phyloP scores from a whole-genome alignment of 2,113 vertebrate species.

The Chrysemys picta region DNA sequence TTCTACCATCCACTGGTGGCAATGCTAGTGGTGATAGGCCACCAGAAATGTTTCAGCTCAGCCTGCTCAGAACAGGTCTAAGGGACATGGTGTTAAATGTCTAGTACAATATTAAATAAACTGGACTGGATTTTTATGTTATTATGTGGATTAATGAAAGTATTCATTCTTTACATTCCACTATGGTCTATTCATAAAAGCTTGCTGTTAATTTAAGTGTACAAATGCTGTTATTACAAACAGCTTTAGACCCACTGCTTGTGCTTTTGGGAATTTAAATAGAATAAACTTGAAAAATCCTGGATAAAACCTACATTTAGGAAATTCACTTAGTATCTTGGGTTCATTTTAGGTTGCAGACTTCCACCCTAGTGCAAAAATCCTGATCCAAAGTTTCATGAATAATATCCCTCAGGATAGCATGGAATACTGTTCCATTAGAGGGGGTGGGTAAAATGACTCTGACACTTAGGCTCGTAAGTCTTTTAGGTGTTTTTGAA shows the following conservation, averaged over 20 bases:
- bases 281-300: slow-evolving; percentile 56
- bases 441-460: neutral
- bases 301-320: slow-evolving; percentile 33
- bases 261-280: slow-evolving; percentile 63
- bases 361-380: neutral
- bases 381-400: neutral
- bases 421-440: neutral
- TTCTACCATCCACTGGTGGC: neutral
- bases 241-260: slow-evolving; percentile 41
- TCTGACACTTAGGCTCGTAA: neutral
- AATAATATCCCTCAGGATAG: neutral
- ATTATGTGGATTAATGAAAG: slow-evolving; percentile 18
- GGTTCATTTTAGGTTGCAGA: slow-evolving; percentile 24
- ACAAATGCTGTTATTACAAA: slow-evolving; percentile 57
- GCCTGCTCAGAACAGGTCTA: rapidly evolving
- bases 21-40: neutral
- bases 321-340: neutral
- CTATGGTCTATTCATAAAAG: slow-evolving; percentile 45
- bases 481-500: neutral
- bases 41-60: rapidly evolving
- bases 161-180: slow-evolving; percentile 50
- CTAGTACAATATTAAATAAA: neutral
- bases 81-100: neutral
- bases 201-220: slow-evolving; percentile 26
- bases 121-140: neutral